Base-by-base conservation (phyloP, 2,888 invertebrate species). In the Drosophila demipolita region DNA sequence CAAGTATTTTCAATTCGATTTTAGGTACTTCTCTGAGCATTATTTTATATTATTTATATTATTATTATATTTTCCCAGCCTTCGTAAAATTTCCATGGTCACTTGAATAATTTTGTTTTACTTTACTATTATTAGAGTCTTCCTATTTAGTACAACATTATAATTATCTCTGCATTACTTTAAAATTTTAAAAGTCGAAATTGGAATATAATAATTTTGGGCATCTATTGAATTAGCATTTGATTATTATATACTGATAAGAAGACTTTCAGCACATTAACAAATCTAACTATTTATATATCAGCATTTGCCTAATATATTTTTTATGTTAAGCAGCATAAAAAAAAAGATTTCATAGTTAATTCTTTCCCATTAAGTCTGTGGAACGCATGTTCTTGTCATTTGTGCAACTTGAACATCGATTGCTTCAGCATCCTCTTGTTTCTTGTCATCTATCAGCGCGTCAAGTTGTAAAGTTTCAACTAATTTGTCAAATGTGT, bases 401-500 rank as follows among this genome's bases (percentile, higher is more conserved):
- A 62, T 64, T 68, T 73, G 33, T 12, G 15, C 26, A 29, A 55
- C 49, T 35, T 58, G 15, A 42, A 42, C 42, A 29, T 66, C 53
- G 79, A 65, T 60, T 70, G 54, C 58, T 55, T 50, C 63, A 59
- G 49, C 65, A 60, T 38, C 54, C 38, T 38, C 45, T 0, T 8
- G 15, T 45, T 15, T 23, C 15, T 4, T 15, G 15, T 23, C 45
- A 45, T 78, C 72, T 75, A 71, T 77, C 87, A 58, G 60, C 76
- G 73, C 58, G 65, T 62, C 71, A 60, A 77, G 77, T 60, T 67
- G 77, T 83, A 77, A 83, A 81, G 78, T 87, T 77, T 79, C 74
- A 81, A 87, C 89, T 74, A 89, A 89, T 89, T 86, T 87, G 89
- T 86, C 87, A 84, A 81, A 84, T 81, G 74, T 74, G 74, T 78